Evolutionary conservation across 2,888 invertebrate genomes (phyloP), one percentile per base, ranked within the genome.

Genomic region (Acleris emargana): DNA sequence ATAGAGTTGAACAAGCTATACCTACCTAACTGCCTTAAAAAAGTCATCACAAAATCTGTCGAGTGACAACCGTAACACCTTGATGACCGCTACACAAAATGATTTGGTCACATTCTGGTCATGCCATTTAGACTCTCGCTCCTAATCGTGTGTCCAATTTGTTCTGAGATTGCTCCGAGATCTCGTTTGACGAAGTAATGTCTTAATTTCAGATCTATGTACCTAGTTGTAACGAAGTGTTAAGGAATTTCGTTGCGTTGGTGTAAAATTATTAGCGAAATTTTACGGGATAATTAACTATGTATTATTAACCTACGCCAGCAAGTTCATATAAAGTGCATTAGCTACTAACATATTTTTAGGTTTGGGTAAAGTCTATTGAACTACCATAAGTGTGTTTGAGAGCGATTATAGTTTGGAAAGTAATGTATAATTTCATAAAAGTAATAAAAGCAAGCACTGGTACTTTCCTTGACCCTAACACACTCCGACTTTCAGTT

Each of bases 51-150:
- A 64, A 55, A 57, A 58, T 28, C 50, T 38, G 7, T 45, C 32
- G 20, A 42, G 22, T 55, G 57, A 57, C 57, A 66, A 59, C 60
- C 64, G 60, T 64, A 67, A 68, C 62, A 66, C 51, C 57, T 61
- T 83, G 82, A 86, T 83, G 87, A 86, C 84, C 81, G 77, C 81
- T 73, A 74, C 83, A 82, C 83, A 84, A 88, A 88, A 86, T 85
- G 84, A 83, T 88, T 89, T 82, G 84, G 89, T 88, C 88, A 88
- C 86, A 87, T 79, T 83, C 81, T 84, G 85, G 86, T 87, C 81
- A 81, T 80, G 83, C 79, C 87, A 87, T 67, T 69, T 69, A 71
- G 60, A n/a, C 53, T 38, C 54, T 32, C 59, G 45, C 38, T 38
- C 57, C 32, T 69, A 59, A 69, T 68, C 42, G 60, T 64, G 18